Conservation (phyloP, 2,797 vertebrate genomes). For the Galaxias olidus region DNA sequence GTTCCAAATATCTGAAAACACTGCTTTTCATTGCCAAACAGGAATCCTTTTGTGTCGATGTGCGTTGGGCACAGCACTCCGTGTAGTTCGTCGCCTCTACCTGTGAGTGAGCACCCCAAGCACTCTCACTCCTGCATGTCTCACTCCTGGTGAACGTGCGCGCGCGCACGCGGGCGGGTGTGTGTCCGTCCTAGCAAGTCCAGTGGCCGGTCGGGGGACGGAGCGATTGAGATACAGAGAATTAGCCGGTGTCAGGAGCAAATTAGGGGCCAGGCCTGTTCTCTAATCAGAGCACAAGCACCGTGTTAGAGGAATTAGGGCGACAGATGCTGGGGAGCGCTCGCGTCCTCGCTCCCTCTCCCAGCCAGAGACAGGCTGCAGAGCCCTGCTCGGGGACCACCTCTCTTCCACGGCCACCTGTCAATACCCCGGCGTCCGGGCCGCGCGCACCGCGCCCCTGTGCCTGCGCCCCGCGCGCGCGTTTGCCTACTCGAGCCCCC, state of each 20-base stretch:
- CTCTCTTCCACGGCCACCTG: constrained; percentile 80
- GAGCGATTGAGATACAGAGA: constrained; percentile 86
- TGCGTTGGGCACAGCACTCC: too few relatives aligned
- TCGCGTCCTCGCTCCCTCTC: constrained; percentile 71
- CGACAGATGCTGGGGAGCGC: constrained; percentile 89
- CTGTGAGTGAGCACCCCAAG: background rate
- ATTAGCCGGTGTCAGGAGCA: constrained; percentile 94
- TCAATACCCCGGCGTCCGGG: constrained; percentile 55
- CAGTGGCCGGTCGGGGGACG: constrained; percentile 60
- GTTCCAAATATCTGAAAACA: too few relatives aligned
- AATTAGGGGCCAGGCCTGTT: constrained; percentile 96
- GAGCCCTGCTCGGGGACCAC: constrained; percentile 75
- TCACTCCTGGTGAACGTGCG: background rate
- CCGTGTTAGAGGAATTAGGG: constrained; percentile 94
- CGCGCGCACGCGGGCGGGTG: constrained; percentile 26
- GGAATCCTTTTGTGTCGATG: too few relatives aligned
- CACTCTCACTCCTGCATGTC: background rate
- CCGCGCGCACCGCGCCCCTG: background rate
- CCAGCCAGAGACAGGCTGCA: constrained; percentile 66
- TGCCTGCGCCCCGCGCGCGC: constrained; percentile 24
- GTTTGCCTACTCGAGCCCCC: too few relatives aligned
- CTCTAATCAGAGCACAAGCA: constrained; percentile 98
- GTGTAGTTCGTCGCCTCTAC: too few relatives aligned
- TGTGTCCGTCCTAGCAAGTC: constrained; percentile 53
- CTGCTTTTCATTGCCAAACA: too few relatives aligned